phyloP scores from a whole-genome alignment of 2,888 invertebrate species.

The Loripinus fragilis region DNA sequence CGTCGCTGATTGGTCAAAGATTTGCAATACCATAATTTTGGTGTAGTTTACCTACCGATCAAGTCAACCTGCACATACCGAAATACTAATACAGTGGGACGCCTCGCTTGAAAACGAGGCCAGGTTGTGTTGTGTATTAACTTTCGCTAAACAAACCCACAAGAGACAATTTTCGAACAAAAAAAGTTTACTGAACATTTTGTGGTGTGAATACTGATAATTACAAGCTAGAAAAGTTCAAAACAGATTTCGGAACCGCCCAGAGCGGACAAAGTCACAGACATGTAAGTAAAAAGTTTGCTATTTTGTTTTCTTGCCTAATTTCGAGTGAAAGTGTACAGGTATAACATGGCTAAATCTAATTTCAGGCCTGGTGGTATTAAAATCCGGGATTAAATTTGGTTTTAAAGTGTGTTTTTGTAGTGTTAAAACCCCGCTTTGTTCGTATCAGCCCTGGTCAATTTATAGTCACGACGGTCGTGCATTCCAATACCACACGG shows the following conservation, averaged over 20 bases:
- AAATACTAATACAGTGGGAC: not conserved
- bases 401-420: too few species aligned
- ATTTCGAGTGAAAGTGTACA: too few species aligned
- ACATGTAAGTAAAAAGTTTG: not conserved
- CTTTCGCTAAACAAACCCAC: not conserved
- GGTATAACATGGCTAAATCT: too few species aligned
- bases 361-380: too few species aligned
- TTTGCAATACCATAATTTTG: slow-evolving; percentile 1
- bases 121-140: not conserved
- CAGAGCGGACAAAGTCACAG: not conserved
- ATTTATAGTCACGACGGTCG: too few species aligned
- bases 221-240: not conserved
- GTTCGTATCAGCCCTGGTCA: too few species aligned
- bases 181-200: not conserved
- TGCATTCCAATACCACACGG: too few species aligned
- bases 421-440: too few species aligned
- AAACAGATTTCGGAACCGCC: slow-evolving; percentile 12
- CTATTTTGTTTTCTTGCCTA: not conserved
- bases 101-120: slow-evolving; percentile 16
- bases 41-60: not conserved
- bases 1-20: not conserved
- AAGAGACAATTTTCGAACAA: not conserved
- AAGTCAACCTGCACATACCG: not conserved
- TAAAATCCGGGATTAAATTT: too few species aligned
- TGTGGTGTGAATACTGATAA: not conserved